Evolutionary conservation across 2,888 invertebrate genomes (phyloP), one percentile per base, ranked within the genome.

Genomic region (Xylophagus ater): DNA sequence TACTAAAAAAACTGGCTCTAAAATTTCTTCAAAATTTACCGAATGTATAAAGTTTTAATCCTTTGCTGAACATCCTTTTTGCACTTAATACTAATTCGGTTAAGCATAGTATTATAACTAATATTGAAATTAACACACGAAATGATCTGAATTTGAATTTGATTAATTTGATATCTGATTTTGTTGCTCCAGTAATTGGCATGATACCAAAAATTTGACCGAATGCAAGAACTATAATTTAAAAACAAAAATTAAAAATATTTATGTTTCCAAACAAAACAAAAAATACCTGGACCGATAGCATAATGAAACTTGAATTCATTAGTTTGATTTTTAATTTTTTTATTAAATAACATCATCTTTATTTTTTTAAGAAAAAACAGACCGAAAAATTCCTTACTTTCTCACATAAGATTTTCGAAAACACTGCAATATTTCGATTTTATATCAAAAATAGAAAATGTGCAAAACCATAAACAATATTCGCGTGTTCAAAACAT

Each of bases 141-240:
- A 51, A 31, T 29, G 58, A 58, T 0, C 52, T 32, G 62, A 62
- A 62, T 3, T 44, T 42, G 28, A 56, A 60, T 15, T 46, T 44
- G 1, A 62, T 49, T 15, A 51, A 41, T 2, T 46, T 32, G 0
- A 53, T 46, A 50, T 58, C 44, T 9, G 25, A 21, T 0, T 55
- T 37, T 3, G 48, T 44, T 8, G 60, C 37, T 39, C 60, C 58
- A 14, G 49, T 48, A 2, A 60, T 52, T 0, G 63, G 63, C 14
- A 63, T 39, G 25, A 63, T 41, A 0, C 52, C 59, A 42, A 59
- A 62, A n/a, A 57, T 41, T 47, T 58, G 61, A 1, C 59, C 50
- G 23, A 63, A 48, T 10, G 55, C 51, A 4, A 61, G 47, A 21
- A 59, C 60, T 56, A n/a, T 4, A 38, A 21, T 32, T 9, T 12